A percentile compares a stretch with the other conserved stretches of the same genome.
phyloP scores from a whole-genome alignment of 2,113 vertebrate species.

The Pontoporia blainvillei region DNA sequence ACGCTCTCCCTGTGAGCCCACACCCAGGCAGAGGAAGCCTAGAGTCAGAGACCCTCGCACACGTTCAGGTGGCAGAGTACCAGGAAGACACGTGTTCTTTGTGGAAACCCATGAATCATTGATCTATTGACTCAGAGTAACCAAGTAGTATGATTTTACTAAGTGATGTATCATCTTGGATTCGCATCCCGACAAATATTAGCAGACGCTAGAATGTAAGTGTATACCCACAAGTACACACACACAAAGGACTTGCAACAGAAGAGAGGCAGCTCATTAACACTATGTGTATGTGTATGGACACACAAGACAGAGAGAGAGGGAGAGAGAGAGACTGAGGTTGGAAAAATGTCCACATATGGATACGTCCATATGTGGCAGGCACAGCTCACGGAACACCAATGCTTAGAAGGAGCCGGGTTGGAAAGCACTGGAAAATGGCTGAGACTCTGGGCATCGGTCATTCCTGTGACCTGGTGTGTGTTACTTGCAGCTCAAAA shows the following conservation, averaged over 20 bases:
- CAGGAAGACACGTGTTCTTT: neutral
- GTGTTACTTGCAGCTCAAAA: neutral
- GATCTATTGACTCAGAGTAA: neutral
- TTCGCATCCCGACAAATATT: neutral
- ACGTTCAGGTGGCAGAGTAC: neutral
- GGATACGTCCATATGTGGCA: rapidly evolving
- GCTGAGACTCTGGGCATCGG: neutral
- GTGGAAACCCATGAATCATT: neutral
- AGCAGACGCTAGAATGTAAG: neutral
- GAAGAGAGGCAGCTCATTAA: neutral
- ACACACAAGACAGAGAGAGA: no score
- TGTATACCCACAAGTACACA: neutral
- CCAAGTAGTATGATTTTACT: neutral
- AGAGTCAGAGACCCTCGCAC: neutral
- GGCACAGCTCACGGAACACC: neutral
- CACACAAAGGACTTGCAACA: neutral
- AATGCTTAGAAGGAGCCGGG: neutral
- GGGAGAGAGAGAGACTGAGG: neutral
- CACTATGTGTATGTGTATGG: neutral
- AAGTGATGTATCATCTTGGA: neutral
- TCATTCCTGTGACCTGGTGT: neutral
- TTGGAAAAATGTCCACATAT: neutral
- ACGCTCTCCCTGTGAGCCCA: neutral
- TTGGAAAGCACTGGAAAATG: neutral
- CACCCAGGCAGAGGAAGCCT: neutral